Base-by-base conservation (phyloP, 2,797 vertebrate genomes). In the Halcyon leucocephala region DNA sequence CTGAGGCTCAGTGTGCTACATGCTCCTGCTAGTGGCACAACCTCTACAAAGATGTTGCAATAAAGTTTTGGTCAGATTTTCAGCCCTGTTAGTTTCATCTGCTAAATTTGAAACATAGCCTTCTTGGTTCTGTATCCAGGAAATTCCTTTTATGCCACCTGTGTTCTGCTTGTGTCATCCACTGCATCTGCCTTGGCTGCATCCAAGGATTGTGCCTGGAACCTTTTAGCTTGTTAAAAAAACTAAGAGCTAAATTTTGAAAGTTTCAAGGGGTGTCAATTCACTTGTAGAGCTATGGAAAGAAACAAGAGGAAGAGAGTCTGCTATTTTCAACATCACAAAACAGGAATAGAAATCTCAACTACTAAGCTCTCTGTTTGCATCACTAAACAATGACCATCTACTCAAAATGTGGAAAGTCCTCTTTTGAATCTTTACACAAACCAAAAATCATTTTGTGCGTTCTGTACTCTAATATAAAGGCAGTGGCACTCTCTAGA, bases 101-200 rank as follows among this genome's bases (percentile, higher is more conserved):
- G 20, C 0, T 1, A 37, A 65, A 28, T 15, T 9, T 66, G 39
- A 73, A 69, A 69, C 0, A 0, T 26, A 69, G 44, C 9, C 51
- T 86, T 89, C 71, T 31, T 73, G 18, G 4, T 52, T 62, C 51
- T 79, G 48, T 44, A 72, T 21, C 44, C 51, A 79, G 70, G 52
- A 86, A 77, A 61, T 39, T 3, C 54, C 28, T n/a, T 48, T 79
- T 42, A 42, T 52, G 14, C 25, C 31, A 73, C 28, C 55, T 73
- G 51, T 41, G n/a, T 28, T 82, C 73, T 64, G 25, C 44, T 79
- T 35, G 70, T n/a, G n/a, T 81, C n/a, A 69, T 48, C 12, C 39
- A 51, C 7, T 72, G 55, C 48, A 51, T 58, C 13, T 6, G 18
- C 0, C 0, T 3, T 55, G 12, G 18, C 35, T 62, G 19, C 13